Evolutionary conservation across 2,113 vertebrate genomes (phyloP).

Genomic region (Odocoileus virginianus): DNA sequence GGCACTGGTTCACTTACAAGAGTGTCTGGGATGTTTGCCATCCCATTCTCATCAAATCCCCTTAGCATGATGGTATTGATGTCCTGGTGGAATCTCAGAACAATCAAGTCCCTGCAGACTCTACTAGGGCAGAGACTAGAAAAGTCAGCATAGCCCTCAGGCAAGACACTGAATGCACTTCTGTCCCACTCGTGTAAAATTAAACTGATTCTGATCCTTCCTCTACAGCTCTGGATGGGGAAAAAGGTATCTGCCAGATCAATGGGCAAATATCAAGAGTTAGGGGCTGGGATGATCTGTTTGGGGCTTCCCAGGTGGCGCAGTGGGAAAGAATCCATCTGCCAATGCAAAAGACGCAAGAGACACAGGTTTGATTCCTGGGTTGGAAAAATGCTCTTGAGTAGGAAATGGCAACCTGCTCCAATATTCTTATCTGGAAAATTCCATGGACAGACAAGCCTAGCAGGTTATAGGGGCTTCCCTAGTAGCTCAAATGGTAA

Average conservation of each 20-base stretch:
- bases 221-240: not conserved
- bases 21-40: not conserved
- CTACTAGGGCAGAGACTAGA: not conserved
- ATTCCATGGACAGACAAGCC: not conserved
- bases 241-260: constrained; percentile 1
- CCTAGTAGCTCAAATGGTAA: not conserved
- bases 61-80: not conserved
- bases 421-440: not conserved
- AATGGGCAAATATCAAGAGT: not conserved
- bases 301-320: not conserved
- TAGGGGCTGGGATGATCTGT: not conserved
- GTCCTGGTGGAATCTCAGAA: not conserved
- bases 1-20: not conserved
- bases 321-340: not conserved
- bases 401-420: not conserved
- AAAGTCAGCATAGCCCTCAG: not conserved
- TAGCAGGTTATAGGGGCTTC: not conserved
- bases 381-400: not conserved
- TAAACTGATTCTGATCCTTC: not conserved
- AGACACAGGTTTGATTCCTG: not conserved
- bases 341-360: not conserved
- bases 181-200: not conserved
- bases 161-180: not conserved
- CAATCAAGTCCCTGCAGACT: not conserved
- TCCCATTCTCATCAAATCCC: not conserved